Percentiles rank a stretch among this genome's conserved stretches.
phyloP scores from a whole-genome alignment of 92 coral and sea anemone genomes.

The Bergia puertoricense region DNA sequence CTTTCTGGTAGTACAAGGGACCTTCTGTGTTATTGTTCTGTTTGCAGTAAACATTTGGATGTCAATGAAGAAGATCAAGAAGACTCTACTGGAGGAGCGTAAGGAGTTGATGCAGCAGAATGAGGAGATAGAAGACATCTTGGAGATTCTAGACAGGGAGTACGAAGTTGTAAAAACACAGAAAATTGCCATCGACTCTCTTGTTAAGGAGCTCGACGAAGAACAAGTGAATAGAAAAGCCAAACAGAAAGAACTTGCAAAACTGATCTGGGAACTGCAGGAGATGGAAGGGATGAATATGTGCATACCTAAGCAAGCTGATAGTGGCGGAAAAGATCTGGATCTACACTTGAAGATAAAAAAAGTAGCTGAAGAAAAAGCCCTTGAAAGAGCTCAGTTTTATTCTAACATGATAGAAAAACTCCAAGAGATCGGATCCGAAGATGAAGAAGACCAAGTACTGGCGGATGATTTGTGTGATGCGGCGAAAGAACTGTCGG shows the following conservation, averaged over 20 bases:
- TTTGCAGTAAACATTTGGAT: conserved; percentile 69
- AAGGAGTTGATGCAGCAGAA: conserved; percentile 65
- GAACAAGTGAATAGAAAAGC: conserved; percentile 75
- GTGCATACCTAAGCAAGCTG: conserved; percentile 60
- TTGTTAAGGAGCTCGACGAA: conserved; percentile 79
- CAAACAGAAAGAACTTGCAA: conserved; percentile 74
- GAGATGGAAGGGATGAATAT: conserved; percentile 85
- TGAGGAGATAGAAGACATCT: conserved; percentile 79
- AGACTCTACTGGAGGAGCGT: conserved; percentile 67
- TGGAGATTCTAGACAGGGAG: conserved; percentile 76
- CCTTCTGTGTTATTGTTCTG: conserved; percentile 37
- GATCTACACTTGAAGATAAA: conserved; percentile 59
- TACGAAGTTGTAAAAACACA: conserved; percentile 83
- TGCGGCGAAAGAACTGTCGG: conserved; percentile 70
- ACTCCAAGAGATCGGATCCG: conserved; percentile 64
- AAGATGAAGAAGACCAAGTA: conserved; percentile 60
- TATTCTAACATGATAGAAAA: conserved; percentile 64
- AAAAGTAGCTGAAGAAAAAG: conserved; percentile 66
- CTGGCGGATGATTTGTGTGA: conserved; percentile 65
- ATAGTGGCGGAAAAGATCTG: conserved; percentile 30
- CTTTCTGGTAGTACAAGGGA: conserved; percentile 52
- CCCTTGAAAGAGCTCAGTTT: conserved; percentile 63
- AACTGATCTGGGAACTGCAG: conserved; percentile 75
- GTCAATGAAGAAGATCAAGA: conserved; percentile 54
- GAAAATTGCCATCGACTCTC: conserved; percentile 79